A percentile compares a stretch with the other conserved stretches of the same genome.
Conservation (phyloP, 2,888 invertebrate genomes). For the Malthinus seriepunctatus region DNA sequence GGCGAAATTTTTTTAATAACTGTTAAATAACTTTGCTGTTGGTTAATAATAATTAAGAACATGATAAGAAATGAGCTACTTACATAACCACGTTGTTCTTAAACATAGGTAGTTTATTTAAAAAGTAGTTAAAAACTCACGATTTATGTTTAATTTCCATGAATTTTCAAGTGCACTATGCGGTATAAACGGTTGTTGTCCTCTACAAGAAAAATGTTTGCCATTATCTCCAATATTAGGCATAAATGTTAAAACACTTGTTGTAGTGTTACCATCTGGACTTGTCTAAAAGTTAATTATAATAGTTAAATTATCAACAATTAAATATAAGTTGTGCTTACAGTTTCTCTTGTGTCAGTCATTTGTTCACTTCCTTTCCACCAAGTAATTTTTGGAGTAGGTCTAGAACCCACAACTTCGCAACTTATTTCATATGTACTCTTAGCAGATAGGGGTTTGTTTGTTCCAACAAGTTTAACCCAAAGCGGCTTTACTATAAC, state of each 20-base stretch:
- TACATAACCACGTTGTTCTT: no score
- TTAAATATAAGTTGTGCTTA: constrained; percentile 52
- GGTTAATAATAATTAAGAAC: no score
- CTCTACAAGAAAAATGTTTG: constrained; percentile 75
- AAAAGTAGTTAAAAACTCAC: constrained; percentile 65
- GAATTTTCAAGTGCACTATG: constrained; percentile 77
- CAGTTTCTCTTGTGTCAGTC: constrained; percentile 68
- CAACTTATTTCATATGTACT: constrained; percentile 73
- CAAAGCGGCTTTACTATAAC: constrained; percentile 72
- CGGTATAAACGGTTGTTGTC: constrained; percentile 74
- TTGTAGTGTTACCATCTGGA: constrained; percentile 75
- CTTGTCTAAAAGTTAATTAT: constrained; percentile 57
- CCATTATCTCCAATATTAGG: constrained; percentile 83
- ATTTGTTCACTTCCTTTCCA: constrained; percentile 73
- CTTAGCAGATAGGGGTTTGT: constrained; percentile 72
- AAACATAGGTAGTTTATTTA: no score
- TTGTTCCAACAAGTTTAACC: constrained; percentile 70
- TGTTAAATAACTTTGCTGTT: no score
- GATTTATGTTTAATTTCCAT: constrained; percentile 81
- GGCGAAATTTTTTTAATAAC: no score
- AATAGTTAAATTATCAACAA: background rate
- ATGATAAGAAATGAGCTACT: no score
- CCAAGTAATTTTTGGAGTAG: constrained; percentile 75
- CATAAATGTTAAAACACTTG: constrained; percentile 74
- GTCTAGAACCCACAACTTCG: constrained; percentile 74